Evolutionary conservation across 2,113 vertebrate species (phyloP), one percentile per base, ranked within the genome.

Genomic region (Centropus bengalensis): DNA sequence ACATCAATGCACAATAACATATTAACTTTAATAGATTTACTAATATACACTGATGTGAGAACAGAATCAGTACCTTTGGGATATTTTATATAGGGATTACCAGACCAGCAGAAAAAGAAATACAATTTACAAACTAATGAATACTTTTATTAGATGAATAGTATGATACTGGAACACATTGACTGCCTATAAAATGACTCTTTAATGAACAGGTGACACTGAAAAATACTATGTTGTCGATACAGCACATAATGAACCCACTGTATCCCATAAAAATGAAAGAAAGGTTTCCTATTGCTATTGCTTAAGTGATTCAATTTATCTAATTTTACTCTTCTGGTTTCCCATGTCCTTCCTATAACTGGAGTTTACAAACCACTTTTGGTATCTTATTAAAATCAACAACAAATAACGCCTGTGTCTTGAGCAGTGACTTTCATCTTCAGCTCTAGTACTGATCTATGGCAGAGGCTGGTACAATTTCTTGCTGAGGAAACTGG

Each of bases 141-240:
- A 94, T 97, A 68, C 64, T 88, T 94, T 89, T 90, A 91, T 93
- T 90, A 78, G 82, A 94, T 93, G 19, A 91, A 88, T 88, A 78
- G 68, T 86, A 68, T 75, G 49, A 81, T 91, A 90, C 68, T 93
- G 73, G 52, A 95, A 90, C 77, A 56, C 85, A 96, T 96, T 93
- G 95, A 66, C 52, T 90, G 88, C 69, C 73, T 96, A 95, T 96
- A 96, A 95, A 96, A 90, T 95, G 91, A 73, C 94, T 97, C 87
- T 97, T 97, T 96, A 96, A 97, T 95, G 93, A 97, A 95, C 75
- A 96, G 79, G 79, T 96, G 93, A 93, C 91, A 92, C 93, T 79
- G 90, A 95, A 95, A 96, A 95, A 96, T 97, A 96, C 81, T 91
- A 73, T 81, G 55, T 91, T 97, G 88, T 88, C 86, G 8, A 94